A percentile compares a stretch with the other conserved stretches of the same genome.
Conservation (phyloP, 2,113 vertebrate species). For the Ictalurus furcatus region DNA sequence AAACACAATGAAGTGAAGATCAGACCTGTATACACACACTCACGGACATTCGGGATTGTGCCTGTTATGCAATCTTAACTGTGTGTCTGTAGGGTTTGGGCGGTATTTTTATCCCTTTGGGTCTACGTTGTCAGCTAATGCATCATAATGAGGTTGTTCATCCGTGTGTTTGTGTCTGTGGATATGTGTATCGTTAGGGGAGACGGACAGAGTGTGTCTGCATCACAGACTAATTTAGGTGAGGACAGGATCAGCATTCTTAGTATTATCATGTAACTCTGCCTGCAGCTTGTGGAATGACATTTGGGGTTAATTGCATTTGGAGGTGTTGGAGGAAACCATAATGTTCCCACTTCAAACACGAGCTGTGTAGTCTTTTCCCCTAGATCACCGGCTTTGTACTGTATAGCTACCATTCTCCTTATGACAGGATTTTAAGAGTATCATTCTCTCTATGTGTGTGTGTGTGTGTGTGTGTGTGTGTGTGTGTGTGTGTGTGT, state of each 20-base stretch:
- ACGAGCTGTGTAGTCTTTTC: neutral
- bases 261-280: neutral
- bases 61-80: neutral
- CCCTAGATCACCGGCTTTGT: neutral
- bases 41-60: neutral
- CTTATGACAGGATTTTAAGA: neutral
- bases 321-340: neutral
- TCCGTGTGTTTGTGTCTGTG: neutral
- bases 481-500: neutral
- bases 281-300: neutral
- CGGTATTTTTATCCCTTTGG: neutral
- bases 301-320: slow-evolving; percentile 48
- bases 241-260: neutral
- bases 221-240: neutral
- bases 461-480: neutral
- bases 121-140: neutral
- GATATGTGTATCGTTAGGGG: neutral
- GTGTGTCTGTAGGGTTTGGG: neutral
- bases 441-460: neutral
- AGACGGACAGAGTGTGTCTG: neutral
- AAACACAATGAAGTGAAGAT: neutral
- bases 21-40: neutral
- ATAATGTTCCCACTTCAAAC: neutral
- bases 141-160: neutral
- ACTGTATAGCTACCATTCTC: neutral